These are phyloP conservation scores for Andrena trimmerana DNA, from an alignment of 2,888 invertebrate genomes.

Conservation along the genomic window DNA sequence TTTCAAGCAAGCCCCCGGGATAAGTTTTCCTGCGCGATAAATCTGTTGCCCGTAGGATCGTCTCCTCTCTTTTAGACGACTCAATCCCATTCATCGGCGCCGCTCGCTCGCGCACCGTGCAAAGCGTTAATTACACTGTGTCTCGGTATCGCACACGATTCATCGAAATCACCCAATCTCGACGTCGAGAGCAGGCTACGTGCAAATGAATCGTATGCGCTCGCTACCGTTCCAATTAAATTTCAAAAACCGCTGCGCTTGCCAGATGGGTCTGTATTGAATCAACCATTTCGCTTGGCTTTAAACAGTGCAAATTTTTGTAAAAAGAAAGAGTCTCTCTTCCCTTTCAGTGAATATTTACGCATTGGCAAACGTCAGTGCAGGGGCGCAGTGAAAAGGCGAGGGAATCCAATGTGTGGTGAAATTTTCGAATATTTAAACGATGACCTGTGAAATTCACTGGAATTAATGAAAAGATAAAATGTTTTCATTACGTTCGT, in stretches of 20 bases:
- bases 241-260: constrained; percentile 16
- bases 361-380: neutral
- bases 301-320: neutral
- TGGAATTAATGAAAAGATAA: too few relatives aligned
- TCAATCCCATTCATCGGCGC: constrained; percentile 37
- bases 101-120: constrained; percentile 16
- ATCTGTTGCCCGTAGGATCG: constrained; percentile 22
- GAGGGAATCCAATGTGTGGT: too few relatives aligned
- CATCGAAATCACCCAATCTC: constrained; percentile 38
- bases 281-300: neutral
- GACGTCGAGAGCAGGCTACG: constrained; percentile 17
- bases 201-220: constrained; percentile 11
- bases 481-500: too few relatives aligned
- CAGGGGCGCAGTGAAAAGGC: neutral
- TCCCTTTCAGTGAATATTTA: neutral
- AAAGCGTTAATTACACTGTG: constrained; percentile 39
- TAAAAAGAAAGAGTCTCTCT: neutral
- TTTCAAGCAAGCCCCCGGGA: constrained; percentile 31
- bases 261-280: neutral
- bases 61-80: constrained; percentile 4
- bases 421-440: too few relatives aligned
- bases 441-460: too few relatives aligned
- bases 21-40: constrained; percentile 37
- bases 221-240: constrained; percentile 24
- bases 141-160: constrained; percentile 43